Conservation (phyloP, 2,888 invertebrate species). For the Lepetodrilus schrolli region DNA sequence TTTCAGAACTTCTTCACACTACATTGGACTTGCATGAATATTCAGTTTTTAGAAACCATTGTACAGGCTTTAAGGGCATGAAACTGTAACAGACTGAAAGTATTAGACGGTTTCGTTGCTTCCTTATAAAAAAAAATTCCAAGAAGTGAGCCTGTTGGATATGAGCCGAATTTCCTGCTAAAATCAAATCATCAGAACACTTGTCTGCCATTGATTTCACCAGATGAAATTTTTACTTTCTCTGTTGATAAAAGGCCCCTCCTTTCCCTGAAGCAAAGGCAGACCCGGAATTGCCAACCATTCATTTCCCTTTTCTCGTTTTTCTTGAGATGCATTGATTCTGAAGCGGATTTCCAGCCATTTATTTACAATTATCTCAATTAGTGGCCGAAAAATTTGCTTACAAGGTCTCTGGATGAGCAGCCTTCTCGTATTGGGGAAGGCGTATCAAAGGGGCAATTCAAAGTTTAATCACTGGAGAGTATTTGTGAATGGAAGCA, state of each 20-base stretch:
- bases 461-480: neutral
- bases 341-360: neutral
- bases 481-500: neutral
- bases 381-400: conserved; percentile 23
- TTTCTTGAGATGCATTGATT: conserved; percentile 15
- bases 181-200: conserved; percentile 6
- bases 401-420: neutral
- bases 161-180: conserved; percentile 15
- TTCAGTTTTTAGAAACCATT: neutral
- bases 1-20: neutral
- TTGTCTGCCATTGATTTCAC: conserved; percentile 16
- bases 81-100: neutral
- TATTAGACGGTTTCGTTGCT: neutral
- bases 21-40: neutral
- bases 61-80: neutral
- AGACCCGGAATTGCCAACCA: neutral
- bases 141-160: neutral
- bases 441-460: neutral
- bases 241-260: conserved; percentile 23
- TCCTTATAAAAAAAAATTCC: neutral
- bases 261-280: neutral
- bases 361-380: conserved; percentile 25
- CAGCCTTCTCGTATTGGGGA: neutral
- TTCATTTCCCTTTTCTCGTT: conserved; percentile 22
- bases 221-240: neutral